Evolutionary conservation across 2,113 vertebrate species (phyloP), one percentile per base, ranked within the genome.

Genomic region (Gulo gulo): DNA sequence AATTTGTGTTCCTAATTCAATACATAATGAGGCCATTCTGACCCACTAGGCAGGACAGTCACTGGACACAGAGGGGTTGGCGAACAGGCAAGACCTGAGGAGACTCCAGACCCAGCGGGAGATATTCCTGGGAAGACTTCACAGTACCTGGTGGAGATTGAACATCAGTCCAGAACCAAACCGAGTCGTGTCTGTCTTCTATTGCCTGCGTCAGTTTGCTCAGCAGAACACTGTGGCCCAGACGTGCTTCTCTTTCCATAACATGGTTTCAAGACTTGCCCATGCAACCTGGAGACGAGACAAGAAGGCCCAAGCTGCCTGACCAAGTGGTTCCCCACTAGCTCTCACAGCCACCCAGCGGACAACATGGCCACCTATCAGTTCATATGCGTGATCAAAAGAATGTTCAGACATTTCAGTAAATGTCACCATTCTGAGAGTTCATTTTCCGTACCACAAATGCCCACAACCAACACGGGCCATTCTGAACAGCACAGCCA

Each of bases 311-410:
- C 0, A 45, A 34, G 76, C 45, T 18, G 29, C 67, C n/a, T 9
- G n/a, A 21, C 16, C 18, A 20, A 7, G 67, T 20, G 16, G 7
- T 11, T 71, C 18, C 1, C 67, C 67, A 36, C 18, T 18, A 29
- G 47, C 34, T 36, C 34, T 15, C 12, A 7, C 34, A 16, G 47
- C 57, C 42, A 39, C 50, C n/a, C 67, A 21, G 4, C 50, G 10
- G 21, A 6, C 39, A 42, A 57, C 0, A 2, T 12, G 15, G n/a
- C 67, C 34, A 2, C 24, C 5, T 6, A 26, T 26, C 50, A 9
- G 67, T 39, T 50, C 2, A 47, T 23, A 36, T 2, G 67, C 0
- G 0, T 36, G 50, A 39, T 7, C 85, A 12, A 71, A 42, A 36
- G 16, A 31, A 31, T 21, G 39, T 57, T 8, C 67, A 57, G 67